These are phyloP conservation scores for Buceros bicornis DNA, from an alignment of 2,797 vertebrate genomes.

Conservation along the genomic window DNA sequence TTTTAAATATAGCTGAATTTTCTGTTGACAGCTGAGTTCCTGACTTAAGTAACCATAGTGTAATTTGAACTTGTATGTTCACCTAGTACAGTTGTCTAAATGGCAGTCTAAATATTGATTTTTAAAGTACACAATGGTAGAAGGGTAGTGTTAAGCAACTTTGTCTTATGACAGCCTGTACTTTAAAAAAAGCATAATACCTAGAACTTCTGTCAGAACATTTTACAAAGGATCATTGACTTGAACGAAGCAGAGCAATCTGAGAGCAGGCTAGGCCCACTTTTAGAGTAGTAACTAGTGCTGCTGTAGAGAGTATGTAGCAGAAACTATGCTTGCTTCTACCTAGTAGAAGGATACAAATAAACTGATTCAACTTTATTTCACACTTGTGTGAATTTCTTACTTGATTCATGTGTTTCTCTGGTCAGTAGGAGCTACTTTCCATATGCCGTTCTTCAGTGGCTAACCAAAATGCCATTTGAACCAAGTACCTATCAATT, in stretches of 20 bases:
- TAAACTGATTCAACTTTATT: background rate
- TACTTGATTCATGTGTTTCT: background rate
- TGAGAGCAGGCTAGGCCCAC: background rate
- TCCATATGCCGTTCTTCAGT: background rate
- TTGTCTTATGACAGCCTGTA: background rate
- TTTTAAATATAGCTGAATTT: background rate
- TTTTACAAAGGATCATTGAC: background rate
- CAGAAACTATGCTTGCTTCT: background rate
- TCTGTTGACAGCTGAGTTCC: background rate
- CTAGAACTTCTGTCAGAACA: background rate
- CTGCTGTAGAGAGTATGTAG: background rate
- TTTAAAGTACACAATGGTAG: background rate
- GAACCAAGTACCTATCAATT: background rate
- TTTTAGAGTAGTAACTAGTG: background rate
- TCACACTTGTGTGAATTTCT: background rate
- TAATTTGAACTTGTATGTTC: background rate
- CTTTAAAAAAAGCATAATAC: background rate
- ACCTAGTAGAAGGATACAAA: background rate
- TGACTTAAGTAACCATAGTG: background rate
- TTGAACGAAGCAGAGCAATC: background rate
- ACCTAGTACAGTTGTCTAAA: background rate
- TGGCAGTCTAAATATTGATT: background rate
- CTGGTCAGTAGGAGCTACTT: background rate
- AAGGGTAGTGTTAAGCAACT: background rate
- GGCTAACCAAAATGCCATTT: background rate